Evolutionary conservation across 1,140 invertebrate species (phyloP), one percentile per base, ranked within the genome.

Genomic region (Chelonus insularis): DNA sequence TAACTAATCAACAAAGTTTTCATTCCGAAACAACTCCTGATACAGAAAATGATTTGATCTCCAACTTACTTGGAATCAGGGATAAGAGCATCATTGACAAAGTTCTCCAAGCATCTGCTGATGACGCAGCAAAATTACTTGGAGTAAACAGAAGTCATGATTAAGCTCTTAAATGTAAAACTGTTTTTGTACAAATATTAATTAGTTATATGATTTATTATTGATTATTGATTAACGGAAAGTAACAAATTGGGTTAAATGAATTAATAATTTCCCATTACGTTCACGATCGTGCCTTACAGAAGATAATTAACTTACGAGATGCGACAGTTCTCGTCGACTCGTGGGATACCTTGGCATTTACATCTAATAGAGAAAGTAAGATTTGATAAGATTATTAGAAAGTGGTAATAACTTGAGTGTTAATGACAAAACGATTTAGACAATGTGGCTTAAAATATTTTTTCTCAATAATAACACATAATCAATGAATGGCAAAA

Each of bases 11-110:
- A 23, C 76, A 81, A 61, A 84, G 82, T 64, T 77, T 79, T 51
- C 63, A 63, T 36, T 76, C 77, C 1, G 73, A 74, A 4, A 74
- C 76, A 32, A 65, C 47, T 23, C 66, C 43, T 1, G 64, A 48
- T 2, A 77, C 75, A 2, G 85, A 87, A 39, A 84, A 85, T 56
- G 93, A 95, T 72, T 82, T 96, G 32, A 93, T 97, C 65, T 92
- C 93, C 0, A 94, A 95, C 76, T 83, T 97, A 0, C 79, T 97
- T 0, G 94, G 94, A 0, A 93, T 96, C 59, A 86, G 89, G 56
- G 92, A 93, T 74, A 88, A 89, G 60, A 88, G 89, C n/a, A 90
- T 95, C 57, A 87, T 95, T 37, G 94, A 96, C 69, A 88, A 92
- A 72, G 87, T 95, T 60, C 82, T 96, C 0, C 84, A 85, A 34